Percentiles rank a stretch among this genome's conserved stretches.
phyloP scores from a whole-genome alignment of 2,113 vertebrate species.

The Aythya baeri region DNA sequence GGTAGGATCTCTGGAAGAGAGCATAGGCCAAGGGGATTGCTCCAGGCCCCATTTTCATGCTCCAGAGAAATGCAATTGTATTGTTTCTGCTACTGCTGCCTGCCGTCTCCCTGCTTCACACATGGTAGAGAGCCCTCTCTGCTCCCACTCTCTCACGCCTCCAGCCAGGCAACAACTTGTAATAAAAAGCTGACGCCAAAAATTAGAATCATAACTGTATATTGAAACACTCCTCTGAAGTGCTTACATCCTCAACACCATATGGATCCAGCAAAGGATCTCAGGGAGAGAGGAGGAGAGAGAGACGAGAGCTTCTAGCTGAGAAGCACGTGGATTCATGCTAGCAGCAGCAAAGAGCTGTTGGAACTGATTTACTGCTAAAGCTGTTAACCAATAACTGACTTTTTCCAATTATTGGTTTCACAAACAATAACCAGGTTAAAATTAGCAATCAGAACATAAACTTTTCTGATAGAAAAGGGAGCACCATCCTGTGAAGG shows the following conservation, averaged over 20 bases:
- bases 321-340: constrained; percentile 55
- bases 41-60: neutral
- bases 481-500: neutral
- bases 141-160: constrained; percentile 49
- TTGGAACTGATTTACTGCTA: constrained; percentile 56
- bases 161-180: constrained; percentile 42
- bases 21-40: neutral
- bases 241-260: constrained; percentile 11
- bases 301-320: constrained; percentile 26
- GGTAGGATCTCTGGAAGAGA: neutral
- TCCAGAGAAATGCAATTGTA: neutral
- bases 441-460: constrained; percentile 32
- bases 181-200: constrained; percentile 54
- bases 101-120: neutral
- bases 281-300: neutral
- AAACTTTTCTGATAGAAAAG: neutral
- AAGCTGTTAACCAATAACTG: constrained; percentile 32
- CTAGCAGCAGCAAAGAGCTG: constrained; percentile 47
- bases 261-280: constrained; percentile 31
- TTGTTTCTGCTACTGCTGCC: constrained; percentile 23
- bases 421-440: constrained; percentile 43
- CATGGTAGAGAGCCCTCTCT: neutral
- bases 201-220: constrained; percentile 37
- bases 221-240: constrained; percentile 36
- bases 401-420: constrained; percentile 38